Evolutionary conservation across 2,888 invertebrate species (phyloP), one percentile per base, ranked within the genome.

Genomic region (Campaea margaritaria): DNA sequence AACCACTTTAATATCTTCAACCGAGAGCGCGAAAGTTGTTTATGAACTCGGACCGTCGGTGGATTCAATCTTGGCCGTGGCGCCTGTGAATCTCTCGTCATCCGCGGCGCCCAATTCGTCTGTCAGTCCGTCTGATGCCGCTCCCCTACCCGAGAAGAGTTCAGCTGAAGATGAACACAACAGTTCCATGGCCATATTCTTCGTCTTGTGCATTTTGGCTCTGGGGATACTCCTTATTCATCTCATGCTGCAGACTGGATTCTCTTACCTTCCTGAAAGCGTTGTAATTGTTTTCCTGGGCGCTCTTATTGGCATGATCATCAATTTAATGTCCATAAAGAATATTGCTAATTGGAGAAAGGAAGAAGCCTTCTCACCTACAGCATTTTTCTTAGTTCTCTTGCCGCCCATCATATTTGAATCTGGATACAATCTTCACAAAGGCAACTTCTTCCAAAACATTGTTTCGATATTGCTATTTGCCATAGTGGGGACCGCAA

Each of bases 381-480:
- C 99, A 15, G 98, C 99, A 16, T 99, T 99, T 86, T 99, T 99
- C 81, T 93, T 99, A 52, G 97, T 99, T 2, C 93, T 99, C 0
- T 88, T 99, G 52, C 99, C 99, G 10, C 99, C 99, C 0, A 99
- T 99, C 56, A 99, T 99, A 74, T 99, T 99, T 93, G 99, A 99
- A 88, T 99, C 99, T 2, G 99, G 99, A 2, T 99, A 99, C 83
- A 99, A 99, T 93, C 93, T 99, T 62, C 99, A 99, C 79, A 99
- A 99, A 89, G 99, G 99, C 67, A 97, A 97, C 78, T 97, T 97
- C 78, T 97, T 97, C 78, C 98, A 99, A 89, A 99, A 99, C 82
- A 99, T 99, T 81, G 99, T 99, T n/a, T 99, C 99, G 3, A 99
- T 99, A 75, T 90, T 99, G 78, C 95, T 99, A 0, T 99, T 99